Conservation (phyloP, 2,113 vertebrate species). For the Lutjanus erythropterus region DNA sequence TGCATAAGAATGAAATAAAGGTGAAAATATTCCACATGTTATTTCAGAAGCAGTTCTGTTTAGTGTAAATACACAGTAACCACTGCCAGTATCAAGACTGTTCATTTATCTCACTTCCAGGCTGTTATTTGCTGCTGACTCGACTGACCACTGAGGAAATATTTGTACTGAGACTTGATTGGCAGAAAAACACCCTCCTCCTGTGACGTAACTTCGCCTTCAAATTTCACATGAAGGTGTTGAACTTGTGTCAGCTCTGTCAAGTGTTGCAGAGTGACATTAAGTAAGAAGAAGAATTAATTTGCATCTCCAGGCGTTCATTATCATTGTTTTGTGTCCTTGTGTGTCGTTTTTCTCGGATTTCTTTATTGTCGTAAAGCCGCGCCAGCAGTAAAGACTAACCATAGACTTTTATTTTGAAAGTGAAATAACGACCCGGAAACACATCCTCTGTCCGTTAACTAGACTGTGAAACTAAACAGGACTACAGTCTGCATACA, state of each 20-base stretch:
- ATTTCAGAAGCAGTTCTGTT: background rate
- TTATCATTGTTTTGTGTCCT: too few relatives aligned
- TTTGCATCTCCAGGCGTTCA: fast-evolving
- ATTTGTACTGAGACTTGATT: conserved; percentile 9
- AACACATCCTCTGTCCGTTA: background rate
- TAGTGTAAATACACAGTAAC: background rate
- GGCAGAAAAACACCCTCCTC: conserved; percentile 14
- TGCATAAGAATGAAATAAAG: background rate
- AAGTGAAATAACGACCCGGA: conserved; percentile 28
- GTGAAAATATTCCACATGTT: background rate
- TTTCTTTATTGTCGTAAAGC: background rate
- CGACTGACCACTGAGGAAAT: background rate
- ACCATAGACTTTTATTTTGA: conserved; percentile 65
- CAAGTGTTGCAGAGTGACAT: background rate
- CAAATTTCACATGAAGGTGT: conserved; percentile 30
- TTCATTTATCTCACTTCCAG: background rate
- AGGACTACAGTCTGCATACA: conserved; percentile 11
- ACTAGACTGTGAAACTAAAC: background rate
- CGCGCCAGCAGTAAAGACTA: fast-evolving
- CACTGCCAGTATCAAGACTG: background rate
- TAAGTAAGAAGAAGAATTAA: fast-evolving
- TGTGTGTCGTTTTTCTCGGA: background rate
- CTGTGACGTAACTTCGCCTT: background rate
- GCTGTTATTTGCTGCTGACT: background rate
- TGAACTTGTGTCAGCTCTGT: background rate